Conservation (phyloP, 2,888 invertebrate species). For the Carcina quercana region DNA sequence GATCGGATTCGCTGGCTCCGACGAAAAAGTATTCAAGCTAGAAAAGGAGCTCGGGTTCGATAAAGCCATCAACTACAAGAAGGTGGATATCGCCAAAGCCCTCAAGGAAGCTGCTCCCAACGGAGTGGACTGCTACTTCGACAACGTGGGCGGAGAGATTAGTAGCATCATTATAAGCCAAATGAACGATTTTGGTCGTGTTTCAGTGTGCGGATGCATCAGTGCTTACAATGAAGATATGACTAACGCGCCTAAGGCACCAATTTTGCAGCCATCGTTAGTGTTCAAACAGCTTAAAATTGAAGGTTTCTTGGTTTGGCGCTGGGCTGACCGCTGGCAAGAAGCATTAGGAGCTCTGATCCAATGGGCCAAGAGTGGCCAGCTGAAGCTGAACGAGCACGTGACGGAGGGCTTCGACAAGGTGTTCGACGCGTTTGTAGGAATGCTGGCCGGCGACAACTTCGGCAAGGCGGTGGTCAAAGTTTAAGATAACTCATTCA, state of each 20-base stretch:
- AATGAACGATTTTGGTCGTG: constrained; percentile 65
- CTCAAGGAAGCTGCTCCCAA: constrained; percentile 78
- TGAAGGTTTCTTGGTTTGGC: constrained; percentile 73
- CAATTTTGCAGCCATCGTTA: constrained; percentile 68
- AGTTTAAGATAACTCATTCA: constrained; percentile 42
- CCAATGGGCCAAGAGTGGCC: constrained; percentile 78
- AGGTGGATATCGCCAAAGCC: constrained; percentile 61
- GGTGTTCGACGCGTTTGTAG: constrained; percentile 78
- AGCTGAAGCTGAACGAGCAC: constrained; percentile 78
- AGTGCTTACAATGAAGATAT: constrained; percentile 44
- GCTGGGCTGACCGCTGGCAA: constrained; percentile 69
- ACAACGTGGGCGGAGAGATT: constrained; percentile 82
- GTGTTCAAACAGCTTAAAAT: constrained; percentile 74
- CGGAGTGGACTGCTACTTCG: constrained; percentile 84
- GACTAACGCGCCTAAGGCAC: constrained; percentile 33
- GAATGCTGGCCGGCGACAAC: constrained; percentile 77
- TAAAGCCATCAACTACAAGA: constrained; percentile 83
- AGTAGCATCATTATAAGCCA: constrained; percentile 72
- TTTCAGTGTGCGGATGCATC: constrained; percentile 42
- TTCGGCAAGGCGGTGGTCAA: constrained; percentile 80
- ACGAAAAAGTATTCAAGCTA: constrained; percentile 81
- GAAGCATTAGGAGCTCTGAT: constrained; percentile 75
- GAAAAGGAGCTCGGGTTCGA: constrained; percentile 79
- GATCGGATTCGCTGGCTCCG: constrained; percentile 82
- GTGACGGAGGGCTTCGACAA: constrained; percentile 81